Evolutionary conservation across 1,140 invertebrate genomes (phyloP), one percentile per base, ranked within the genome.

Genomic region (Microplitis mediator): DNA sequence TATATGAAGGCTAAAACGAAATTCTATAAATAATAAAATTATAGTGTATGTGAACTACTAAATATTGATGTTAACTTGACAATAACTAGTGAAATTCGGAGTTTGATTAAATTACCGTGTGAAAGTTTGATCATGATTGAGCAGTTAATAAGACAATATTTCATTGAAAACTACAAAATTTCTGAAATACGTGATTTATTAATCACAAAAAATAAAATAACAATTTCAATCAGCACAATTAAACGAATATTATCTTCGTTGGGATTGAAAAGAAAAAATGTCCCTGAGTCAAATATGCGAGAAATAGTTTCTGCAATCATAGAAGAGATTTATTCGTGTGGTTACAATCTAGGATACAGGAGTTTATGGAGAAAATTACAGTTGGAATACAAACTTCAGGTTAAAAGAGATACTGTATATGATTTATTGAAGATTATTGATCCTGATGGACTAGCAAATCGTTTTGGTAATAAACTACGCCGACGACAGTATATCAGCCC

Each of bases 401-500:
- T 69, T 5, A 56, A 56, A 35, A 23, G 52, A 23, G 31, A 58
- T 56, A 62, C 56, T 11, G 67, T 69, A 4, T 69, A 23, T 4
- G 56, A 60, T 56, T 51, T 69, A 4, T 34, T 71, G 50, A 39
- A 34, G 14, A 13, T 50, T 31, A 34, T 63, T 4, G 65, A 72
- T 67, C 70, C 70, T 34, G 50, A 54, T 52, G 70, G 70, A 35
- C 5, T 39, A 32, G 35, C 11, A 56, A 50, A 67, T 16, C 61
- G 70, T 16, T 45, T 32, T 3, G 23, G 31, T 66, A 23, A 67
- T 8, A 35, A 31, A 14, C 45, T 69, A 34, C 34, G 68, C 13
- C 39, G 78, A 71, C 34, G 79, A 36, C 8, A 51, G 16, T 82
- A 80, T 63, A 45, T 35, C 31, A 54, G 16, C 3, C 61, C 31